phyloP scores from a whole-genome alignment of 2,888 invertebrate species.

The Stictocephala bisonia region DNA sequence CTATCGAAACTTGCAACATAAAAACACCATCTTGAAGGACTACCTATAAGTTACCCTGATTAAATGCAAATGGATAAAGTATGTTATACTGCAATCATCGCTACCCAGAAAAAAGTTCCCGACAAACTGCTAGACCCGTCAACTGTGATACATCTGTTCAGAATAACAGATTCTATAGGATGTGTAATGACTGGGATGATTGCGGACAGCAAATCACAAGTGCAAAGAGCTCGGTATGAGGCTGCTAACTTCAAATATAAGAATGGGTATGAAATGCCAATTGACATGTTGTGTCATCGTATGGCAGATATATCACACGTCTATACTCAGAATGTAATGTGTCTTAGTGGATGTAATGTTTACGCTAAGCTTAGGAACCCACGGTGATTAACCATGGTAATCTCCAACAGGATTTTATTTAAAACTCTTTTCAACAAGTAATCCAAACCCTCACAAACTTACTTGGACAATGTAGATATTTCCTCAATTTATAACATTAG shows the following conservation, averaged over 20 bases:
- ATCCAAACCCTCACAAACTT: no score
- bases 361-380: no score
- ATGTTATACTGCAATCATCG: constrained; percentile 91
- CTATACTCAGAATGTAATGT: constrained; percentile 99
- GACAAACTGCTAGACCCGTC: constrained; percentile 94
- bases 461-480: no score
- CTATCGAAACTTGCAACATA: no score
- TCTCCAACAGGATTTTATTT: no score
- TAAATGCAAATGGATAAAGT: no score
- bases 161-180: constrained; percentile 88
- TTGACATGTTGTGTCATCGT: constrained; percentile 91
- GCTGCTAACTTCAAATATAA: constrained; percentile 98
- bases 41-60: no score
- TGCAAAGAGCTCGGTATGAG: constrained; percentile 95
- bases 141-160: constrained; percentile 93
- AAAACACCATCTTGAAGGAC: no score
- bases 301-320: constrained; percentile 93
- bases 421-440: no score
- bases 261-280: constrained; percentile 93
- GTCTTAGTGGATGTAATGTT: no score
- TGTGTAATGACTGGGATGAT: constrained; percentile 98
- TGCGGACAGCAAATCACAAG: constrained; percentile 96
- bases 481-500: no score
- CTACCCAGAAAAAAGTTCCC: constrained; percentile 98
- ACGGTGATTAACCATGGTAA: no score